Percentiles rank a stretch among this genome's conserved stretches.
Conservation (phyloP, 2,797 vertebrate genomes). For the Chiloscyllium punctatum region DNA sequence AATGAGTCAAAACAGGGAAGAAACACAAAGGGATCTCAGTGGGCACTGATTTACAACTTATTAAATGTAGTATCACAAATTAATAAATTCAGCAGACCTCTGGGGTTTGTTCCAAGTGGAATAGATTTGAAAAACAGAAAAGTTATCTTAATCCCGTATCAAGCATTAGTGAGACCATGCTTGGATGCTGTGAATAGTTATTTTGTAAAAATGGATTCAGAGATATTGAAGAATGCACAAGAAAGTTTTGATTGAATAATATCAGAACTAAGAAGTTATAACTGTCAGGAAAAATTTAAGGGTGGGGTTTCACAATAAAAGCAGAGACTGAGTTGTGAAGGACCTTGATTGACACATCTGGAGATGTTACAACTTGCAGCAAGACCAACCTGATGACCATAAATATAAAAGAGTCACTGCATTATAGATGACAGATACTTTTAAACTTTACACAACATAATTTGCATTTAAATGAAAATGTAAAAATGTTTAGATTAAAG, state of each 20-base stretch:
- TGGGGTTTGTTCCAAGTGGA: background rate
- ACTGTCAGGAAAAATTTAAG: background rate
- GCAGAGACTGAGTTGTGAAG: background rate
- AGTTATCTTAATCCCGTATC: background rate
- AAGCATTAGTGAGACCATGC: background rate
- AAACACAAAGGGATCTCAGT: background rate
- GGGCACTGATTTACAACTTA: background rate
- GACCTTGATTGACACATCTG: background rate
- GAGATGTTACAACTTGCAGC: background rate
- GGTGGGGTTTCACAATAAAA: background rate
- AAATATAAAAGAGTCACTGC: background rate
- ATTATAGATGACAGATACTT: background rate
- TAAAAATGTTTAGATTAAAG: background rate
- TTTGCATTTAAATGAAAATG: background rate
- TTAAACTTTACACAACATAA: background rate
- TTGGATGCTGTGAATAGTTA: background rate
- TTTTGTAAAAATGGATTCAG: background rate
- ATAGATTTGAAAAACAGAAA: background rate
- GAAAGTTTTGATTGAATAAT: background rate
- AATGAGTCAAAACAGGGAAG: background rate
- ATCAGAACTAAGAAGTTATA: background rate
- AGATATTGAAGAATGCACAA: background rate
- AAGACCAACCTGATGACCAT: background rate
- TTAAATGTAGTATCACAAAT: background rate
- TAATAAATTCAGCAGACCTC: background rate